Percentiles rank a stretch among this genome's conserved stretches.
Evolutionary conservation across 1,140 invertebrate species (phyloP).

Genomic region (Drusus annulatus): DNA sequence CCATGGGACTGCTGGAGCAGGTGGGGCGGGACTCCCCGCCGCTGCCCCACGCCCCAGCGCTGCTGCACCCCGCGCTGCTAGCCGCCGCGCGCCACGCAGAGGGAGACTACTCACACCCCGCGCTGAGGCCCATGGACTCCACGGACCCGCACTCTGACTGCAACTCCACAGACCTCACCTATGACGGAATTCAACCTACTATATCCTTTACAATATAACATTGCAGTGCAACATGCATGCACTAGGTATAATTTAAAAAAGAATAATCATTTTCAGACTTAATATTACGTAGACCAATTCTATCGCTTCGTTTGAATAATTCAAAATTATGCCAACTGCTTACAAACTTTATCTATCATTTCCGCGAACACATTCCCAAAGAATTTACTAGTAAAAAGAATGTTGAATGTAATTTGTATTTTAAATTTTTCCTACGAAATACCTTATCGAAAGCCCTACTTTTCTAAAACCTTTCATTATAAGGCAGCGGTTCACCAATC

Average conservation of each 20-base stretch:
- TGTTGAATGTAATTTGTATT: constrained; percentile 22
- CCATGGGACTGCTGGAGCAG: constrained; percentile 78
- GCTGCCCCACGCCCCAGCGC: constrained; percentile 84
- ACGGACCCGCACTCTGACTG: constrained; percentile 89
- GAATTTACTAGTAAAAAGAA: constrained; percentile 34
- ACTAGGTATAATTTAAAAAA: no score
- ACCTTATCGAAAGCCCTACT: constrained; percentile 1
- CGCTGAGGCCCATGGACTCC: constrained; percentile 80
- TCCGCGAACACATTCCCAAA: background rate
- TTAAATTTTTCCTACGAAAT: constrained; percentile 8
- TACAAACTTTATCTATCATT: background rate
- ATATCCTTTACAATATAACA: constrained; percentile 88
- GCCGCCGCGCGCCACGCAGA: constrained; percentile 85
- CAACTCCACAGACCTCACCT: constrained; percentile 89
- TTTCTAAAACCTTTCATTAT: constrained; percentile 27
- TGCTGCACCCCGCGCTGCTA: constrained; percentile 84
- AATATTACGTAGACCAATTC: no score
- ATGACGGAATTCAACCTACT: constrained; percentile 93
- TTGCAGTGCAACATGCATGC: no score
- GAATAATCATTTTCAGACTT: no score
- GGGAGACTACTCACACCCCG: constrained; percentile 81
- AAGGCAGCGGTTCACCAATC: constrained; percentile 41
- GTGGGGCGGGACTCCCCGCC: constrained; percentile 84
- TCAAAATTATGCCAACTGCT: no score
- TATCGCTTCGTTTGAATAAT: no score